These are phyloP conservation scores for Ailurus styani DNA, from an alignment of 2,113 vertebrate genomes.

Conservation along the genomic window DNA sequence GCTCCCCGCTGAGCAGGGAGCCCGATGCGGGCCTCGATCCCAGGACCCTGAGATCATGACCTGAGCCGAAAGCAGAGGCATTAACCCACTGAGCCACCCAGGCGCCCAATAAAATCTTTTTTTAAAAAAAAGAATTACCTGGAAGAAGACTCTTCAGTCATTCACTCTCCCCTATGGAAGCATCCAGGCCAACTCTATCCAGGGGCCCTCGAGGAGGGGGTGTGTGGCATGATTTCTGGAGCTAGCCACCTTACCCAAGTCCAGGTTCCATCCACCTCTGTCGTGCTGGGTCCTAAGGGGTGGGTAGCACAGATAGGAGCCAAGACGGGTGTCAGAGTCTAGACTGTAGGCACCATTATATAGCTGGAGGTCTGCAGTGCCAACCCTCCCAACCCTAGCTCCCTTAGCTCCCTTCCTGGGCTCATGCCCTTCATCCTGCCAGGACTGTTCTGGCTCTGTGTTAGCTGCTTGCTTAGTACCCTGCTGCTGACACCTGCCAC, in stretches of 20 bases:
- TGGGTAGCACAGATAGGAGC: not conserved
- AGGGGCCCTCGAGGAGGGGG: not conserved
- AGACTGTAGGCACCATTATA: not conserved
- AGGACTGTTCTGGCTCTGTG: not conserved
- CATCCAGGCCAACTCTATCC: not conserved
- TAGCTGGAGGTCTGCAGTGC: not conserved
- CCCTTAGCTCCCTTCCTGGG: not conserved
- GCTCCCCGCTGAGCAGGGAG: too few relatives aligned
- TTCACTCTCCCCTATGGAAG: not conserved
- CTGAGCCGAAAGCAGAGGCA: too few relatives aligned
- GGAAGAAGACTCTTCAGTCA: not conserved
- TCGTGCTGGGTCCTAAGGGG: not conserved
- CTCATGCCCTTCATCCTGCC: not conserved
- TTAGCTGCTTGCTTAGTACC: not conserved
- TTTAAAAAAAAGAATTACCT: not conserved
- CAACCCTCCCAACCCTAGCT: rapidly evolving
- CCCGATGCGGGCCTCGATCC: too few relatives aligned
- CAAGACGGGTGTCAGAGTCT: not conserved
- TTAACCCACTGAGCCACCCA: too few relatives aligned
- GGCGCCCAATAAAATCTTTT: too few relatives aligned
- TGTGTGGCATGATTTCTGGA: not conserved
- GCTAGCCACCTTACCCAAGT: not conserved
- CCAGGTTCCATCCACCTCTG: not conserved
- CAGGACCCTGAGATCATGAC: too few relatives aligned
- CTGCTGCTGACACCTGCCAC: conserved; percentile 18